A percentile compares a stretch with the other conserved stretches of the same genome.
phyloP scores from a whole-genome alignment of 2,797 vertebrate genomes.

The Balearica regulorum region DNA sequence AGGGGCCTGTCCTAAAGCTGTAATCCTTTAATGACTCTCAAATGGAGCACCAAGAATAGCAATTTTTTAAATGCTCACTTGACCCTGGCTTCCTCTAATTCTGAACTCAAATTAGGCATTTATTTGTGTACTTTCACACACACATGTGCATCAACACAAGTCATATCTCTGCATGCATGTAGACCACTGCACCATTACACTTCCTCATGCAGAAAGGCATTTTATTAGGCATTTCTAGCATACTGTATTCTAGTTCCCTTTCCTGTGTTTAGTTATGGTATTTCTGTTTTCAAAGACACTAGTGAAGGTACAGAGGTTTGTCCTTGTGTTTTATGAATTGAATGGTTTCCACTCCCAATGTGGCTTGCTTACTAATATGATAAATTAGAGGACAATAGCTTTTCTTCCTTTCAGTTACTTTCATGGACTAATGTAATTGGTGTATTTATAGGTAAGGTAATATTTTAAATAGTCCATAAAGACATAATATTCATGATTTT shows the following conservation, averaged over 20 bases:
- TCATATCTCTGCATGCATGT: accelerated
- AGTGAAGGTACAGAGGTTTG: neutral
- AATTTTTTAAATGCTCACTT: neutral
- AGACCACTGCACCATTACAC: neutral
- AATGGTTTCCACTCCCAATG: neutral
- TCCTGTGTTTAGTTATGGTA: neutral
- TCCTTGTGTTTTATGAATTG: neutral
- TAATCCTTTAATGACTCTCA: neutral
- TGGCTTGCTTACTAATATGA: neutral
- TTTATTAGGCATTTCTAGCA: neutral
- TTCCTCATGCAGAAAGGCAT: neutral
- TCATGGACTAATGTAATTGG: neutral
- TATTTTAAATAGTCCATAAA: neutral
- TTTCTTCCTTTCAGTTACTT: neutral
- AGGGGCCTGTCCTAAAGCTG: neutral
- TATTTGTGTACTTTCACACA: neutral
- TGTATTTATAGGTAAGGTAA: neutral
- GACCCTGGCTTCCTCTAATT: neutral
- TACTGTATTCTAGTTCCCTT: neutral
- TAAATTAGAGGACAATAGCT: neutral
- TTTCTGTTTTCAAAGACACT: neutral
- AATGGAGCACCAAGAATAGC: neutral
- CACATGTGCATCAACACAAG: neutral
- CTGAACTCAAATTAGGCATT: neutral
- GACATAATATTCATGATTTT: neutral